These are phyloP conservation scores for Sphaerodactylus townsendi DNA, from an alignment of 2,113 vertebrate genomes.

Conservation along the genomic window DNA sequence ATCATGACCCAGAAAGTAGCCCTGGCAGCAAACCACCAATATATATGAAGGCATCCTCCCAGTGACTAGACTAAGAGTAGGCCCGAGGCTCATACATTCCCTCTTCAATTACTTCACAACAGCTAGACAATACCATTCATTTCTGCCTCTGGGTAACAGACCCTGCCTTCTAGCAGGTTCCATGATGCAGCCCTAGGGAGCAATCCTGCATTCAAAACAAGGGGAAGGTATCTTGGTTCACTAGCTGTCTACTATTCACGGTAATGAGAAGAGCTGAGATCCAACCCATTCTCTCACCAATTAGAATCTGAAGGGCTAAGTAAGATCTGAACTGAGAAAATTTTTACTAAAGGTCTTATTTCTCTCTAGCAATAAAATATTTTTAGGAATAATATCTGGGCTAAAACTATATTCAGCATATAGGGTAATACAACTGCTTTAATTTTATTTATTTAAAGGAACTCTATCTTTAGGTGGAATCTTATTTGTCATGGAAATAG, in stretches of 20 bases:
- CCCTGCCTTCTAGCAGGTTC: background rate
- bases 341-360: constrained; percentile 9
- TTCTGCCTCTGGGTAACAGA: background rate
- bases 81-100: background rate
- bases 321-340: background rate
- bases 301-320: background rate
- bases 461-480: background rate
- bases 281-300: background rate
- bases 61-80: background rate
- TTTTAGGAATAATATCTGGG: constrained; percentile 9
- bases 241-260: background rate
- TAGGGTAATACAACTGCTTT: background rate
- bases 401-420: background rate
- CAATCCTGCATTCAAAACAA: background rate
- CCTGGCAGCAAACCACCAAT: background rate
- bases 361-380: background rate
- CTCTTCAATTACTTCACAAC: background rate
- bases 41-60: background rate
- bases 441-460: background rate
- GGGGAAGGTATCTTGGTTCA: background rate
- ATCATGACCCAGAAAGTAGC: background rate
- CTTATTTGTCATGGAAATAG: background rate
- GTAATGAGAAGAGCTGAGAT: background rate
- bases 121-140: background rate
- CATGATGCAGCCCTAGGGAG: background rate